These are phyloP conservation scores for Tiphia femorata DNA, from an alignment of 2,888 invertebrate genomes.

Conservation along the genomic window DNA sequence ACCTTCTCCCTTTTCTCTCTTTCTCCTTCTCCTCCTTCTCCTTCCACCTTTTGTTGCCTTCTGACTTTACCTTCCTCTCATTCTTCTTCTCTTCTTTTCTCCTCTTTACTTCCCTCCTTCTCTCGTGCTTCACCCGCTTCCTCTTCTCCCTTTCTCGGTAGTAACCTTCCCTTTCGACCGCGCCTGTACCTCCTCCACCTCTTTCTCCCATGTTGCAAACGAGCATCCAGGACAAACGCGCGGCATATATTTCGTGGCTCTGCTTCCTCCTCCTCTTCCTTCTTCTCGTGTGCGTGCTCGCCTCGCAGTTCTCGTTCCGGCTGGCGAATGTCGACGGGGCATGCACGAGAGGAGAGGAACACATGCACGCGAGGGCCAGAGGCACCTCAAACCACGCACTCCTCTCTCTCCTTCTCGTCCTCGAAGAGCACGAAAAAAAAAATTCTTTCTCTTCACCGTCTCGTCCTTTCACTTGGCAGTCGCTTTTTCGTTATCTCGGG, in stretches of 20 bases:
- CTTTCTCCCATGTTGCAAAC: constrained; percentile 39
- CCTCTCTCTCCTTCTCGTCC: no score
- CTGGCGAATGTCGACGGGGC: not conserved
- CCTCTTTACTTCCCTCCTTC: constrained; percentile 16
- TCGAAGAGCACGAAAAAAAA: no score
- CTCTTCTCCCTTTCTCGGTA: constrained; percentile 17
- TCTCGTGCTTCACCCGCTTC: constrained; percentile 1
- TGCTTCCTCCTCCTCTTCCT: constrained; percentile 9
- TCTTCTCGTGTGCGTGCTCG: not conserved
- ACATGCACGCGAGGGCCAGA: not conserved
- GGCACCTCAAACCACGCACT: not conserved
- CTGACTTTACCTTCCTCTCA: constrained; percentile 1
- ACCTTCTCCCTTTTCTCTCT: constrained; percentile 3
- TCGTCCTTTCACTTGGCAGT: no score
- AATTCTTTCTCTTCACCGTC: no score
- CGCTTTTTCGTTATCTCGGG: no score
- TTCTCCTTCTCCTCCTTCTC: constrained; percentile 11
- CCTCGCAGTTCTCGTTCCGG: constrained; percentile 9
- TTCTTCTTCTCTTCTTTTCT: constrained; percentile 12
- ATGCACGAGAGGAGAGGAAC: not conserved
- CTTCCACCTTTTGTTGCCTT: constrained; percentile 13
- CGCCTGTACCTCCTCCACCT: constrained; percentile 28
- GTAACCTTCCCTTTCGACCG: constrained; percentile 25
- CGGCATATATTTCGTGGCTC: constrained; percentile 43
- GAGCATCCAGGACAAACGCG: constrained; percentile 48